Evolutionary conservation across 2,797 vertebrate species (phyloP).

Genomic region (Eulemur mongoz): DNA sequence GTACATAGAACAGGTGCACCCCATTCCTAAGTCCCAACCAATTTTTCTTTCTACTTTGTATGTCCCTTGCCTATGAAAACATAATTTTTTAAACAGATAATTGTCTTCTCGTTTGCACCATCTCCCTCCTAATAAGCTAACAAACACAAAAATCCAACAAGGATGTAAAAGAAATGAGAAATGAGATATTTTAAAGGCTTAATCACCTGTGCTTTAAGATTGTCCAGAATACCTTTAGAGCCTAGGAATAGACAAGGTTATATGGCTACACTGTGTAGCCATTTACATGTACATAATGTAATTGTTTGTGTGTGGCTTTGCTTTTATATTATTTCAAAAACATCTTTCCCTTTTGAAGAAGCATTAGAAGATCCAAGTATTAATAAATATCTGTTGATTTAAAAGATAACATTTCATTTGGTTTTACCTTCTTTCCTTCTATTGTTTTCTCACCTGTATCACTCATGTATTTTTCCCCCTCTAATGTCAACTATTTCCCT

Average conservation of each 20-base stretch:
- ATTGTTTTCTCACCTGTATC: background rate
- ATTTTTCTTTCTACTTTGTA: background rate
- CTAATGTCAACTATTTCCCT: background rate
- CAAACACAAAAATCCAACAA: background rate
- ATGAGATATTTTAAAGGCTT: background rate
- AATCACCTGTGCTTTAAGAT: background rate
- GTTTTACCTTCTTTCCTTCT: background rate
- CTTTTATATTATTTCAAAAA: slow-evolving; percentile 36
- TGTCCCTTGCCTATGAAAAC: background rate
- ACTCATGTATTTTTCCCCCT: background rate
- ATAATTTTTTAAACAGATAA: background rate
- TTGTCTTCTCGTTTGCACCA: background rate
- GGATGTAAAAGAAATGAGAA: background rate
- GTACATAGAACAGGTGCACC: accelerated
- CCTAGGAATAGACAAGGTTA: background rate
- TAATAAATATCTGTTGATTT: background rate
- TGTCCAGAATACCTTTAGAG: background rate
- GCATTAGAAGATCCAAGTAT: background rate
- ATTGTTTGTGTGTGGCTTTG: background rate
- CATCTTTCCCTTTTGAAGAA: background rate
- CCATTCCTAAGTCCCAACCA: background rate
- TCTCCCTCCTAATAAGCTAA: background rate
- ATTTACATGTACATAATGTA: background rate
- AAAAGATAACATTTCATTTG: background rate
- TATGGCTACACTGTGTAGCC: background rate